These are phyloP conservation scores for Cheirogaleus major DNA, from an alignment of 2,797 vertebrate genomes.

Conservation along the genomic window DNA sequence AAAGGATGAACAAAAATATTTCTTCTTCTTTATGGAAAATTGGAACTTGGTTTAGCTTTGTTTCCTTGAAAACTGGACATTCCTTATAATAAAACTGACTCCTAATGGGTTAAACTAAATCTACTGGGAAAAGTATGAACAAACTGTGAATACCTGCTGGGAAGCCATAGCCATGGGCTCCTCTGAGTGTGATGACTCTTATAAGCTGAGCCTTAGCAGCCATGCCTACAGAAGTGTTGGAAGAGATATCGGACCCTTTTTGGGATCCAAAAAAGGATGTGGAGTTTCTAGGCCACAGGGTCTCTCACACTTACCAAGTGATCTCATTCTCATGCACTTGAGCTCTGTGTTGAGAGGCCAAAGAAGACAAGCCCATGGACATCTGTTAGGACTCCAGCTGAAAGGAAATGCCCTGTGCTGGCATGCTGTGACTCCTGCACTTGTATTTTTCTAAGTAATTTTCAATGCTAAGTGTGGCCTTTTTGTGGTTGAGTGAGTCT, in stretches of 20 bases:
- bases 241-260: neutral
- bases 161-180: neutral
- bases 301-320: neutral
- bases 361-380: neutral
- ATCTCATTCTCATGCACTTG: neutral
- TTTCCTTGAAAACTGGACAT: neutral
- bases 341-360: neutral
- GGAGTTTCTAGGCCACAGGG: neutral
- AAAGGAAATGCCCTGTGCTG: neutral
- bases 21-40: neutral
- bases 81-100: neutral
- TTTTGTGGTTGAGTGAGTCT: neutral
- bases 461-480: neutral
- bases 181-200: neutral
- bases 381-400: neutral
- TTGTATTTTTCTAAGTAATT: neutral
- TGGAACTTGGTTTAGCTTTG: neutral
- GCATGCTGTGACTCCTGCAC: neutral
- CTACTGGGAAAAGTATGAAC: neutral
- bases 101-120: neutral
- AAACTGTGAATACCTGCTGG: no score
- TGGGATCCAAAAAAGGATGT: neutral
- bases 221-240: neutral
- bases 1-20: neutral
- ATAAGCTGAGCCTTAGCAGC: neutral